Evolutionary conservation across 2,888 invertebrate species (phyloP), one percentile per base, ranked within the genome.

Genomic region (Cantharis lateralis): DNA sequence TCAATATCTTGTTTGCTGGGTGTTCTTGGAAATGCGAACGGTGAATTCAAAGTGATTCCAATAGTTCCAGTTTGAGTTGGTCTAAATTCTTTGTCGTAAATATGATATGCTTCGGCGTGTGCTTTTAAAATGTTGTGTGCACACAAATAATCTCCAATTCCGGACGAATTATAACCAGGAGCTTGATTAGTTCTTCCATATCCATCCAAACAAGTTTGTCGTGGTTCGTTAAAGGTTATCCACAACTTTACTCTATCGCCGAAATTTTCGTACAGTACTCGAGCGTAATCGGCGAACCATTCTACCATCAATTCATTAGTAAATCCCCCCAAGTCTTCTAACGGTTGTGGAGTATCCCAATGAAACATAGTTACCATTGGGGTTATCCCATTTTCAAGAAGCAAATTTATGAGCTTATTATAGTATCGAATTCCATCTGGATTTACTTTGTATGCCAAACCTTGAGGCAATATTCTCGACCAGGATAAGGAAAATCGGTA

Each of bases 391-490:
- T 89, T 88, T 63, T 84, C 88, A 20, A 90, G 81, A 0, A 93
- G 87, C 64, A 87, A 90, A 68, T 91, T 87, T 9, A 94, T 89
- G 15, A 94, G 84, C 63, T 90, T 88, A 71, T 89, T 90, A 87
- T 94, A 94, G 87, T 93, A 93, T 62, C 87, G 84, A 26, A 94
- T 87, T 5, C 93, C 94, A 1, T 85, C 87, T 87, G 88, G 88
- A 85, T 93, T 93, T 61, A 93, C 87, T 77, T 83, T 87, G 87
- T 91, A 90, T 78, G 88, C 85, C 10, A 89, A 86, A 7, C 83
- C 93, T 70, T 88, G 89, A 0, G 93, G 93, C 62, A 94, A 85
- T 26, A 95, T 89, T 82, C 94, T 89, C 0, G 93, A 86, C 94
- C 94, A 94, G 74, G 93, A 91, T 18, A 93, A 86, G 0, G 92